These are phyloP conservation scores for Scophthalmus maximus DNA, from an alignment of 2,113 vertebrate species.

Conservation along the genomic window DNA sequence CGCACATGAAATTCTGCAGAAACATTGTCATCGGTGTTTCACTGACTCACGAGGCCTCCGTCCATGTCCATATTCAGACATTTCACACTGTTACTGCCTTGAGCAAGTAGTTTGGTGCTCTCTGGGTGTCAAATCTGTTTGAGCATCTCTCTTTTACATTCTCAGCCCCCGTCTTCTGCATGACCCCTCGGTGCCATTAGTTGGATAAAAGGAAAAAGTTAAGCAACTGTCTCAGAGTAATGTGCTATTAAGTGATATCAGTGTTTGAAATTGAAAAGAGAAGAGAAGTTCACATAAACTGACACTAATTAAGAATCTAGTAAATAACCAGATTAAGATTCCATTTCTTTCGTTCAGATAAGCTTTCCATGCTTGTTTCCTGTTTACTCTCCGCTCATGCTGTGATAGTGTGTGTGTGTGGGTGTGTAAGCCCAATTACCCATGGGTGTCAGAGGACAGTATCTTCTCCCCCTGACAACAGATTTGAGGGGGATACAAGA, in stretches of 20 bases:
- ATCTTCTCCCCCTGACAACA: slow-evolving; percentile 41
- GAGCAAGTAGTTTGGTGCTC: neutral
- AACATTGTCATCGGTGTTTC: slow-evolving; percentile 70
- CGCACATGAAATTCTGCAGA: slow-evolving; percentile 70
- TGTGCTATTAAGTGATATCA: slow-evolving; percentile 16
- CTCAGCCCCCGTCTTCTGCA: neutral
- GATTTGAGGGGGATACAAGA: slow-evolving; percentile 34
- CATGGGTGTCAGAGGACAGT: slow-evolving; percentile 50
- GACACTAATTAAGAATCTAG: slow-evolving; percentile 60
- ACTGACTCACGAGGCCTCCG: slow-evolving; percentile 58
- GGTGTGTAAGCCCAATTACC: slow-evolving; percentile 63
- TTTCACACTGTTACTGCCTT: neutral
- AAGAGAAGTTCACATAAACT: slow-evolving; percentile 38
- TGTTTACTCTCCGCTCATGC: slow-evolving; percentile 74
- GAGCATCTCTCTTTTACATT: neutral
- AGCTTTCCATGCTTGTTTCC: slow-evolving; percentile 69
- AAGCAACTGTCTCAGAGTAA: slow-evolving; percentile 5
- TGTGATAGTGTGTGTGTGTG: slow-evolving; percentile 26
- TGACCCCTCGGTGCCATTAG: neutral
- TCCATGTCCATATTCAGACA: slow-evolving; percentile 14
- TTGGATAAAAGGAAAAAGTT: neutral
- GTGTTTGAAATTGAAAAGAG: slow-evolving; percentile 3
- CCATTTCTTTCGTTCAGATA: slow-evolving; percentile 68
- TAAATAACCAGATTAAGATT: slow-evolving; percentile 67
- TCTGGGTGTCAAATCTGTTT: neutral